Conservation (phyloP, 2,113 vertebrate genomes). For the Copsychus sechellarum region DNA sequence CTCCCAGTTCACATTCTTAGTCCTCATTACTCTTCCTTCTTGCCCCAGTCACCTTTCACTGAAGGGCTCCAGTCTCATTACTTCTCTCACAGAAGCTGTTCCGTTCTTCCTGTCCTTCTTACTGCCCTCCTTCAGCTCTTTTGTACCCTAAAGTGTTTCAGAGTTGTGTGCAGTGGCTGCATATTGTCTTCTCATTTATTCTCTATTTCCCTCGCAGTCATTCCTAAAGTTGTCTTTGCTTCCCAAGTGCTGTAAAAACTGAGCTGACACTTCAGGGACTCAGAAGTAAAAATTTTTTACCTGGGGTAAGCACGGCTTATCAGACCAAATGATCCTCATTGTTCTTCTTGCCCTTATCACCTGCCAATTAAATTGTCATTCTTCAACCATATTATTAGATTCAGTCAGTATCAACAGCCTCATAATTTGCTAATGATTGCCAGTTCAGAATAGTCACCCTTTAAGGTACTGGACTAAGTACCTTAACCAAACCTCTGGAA, state of each 20-base stretch:
- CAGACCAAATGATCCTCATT: neutral
- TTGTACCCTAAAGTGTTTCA: neutral
- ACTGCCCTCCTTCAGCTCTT: neutral
- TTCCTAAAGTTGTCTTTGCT: neutral
- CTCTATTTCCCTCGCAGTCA: neutral
- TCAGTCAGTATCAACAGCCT: neutral
- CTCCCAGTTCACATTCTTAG: neutral
- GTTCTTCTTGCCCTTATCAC: neutral
- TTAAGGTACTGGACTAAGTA: neutral
- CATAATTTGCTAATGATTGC: neutral
- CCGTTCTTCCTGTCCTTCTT: neutral
- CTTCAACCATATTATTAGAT: neutral
- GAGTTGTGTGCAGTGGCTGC: neutral
- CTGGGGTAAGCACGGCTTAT: neutral
- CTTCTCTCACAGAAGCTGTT: neutral
- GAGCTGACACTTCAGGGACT: neutral
- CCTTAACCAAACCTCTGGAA: slow-evolving; percentile 22
- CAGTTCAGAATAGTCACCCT: neutral
- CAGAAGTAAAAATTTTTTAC: neutral
- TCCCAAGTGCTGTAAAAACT: neutral
- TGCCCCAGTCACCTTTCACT: neutral
- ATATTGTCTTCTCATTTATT: neutral
- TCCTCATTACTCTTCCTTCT: neutral
- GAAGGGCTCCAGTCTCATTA: neutral
- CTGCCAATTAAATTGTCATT: neutral